Percentiles rank a stretch among this genome's conserved stretches.
Conservation (phyloP, 2,113 vertebrate genomes). For the Halichoerus grypus region DNA sequence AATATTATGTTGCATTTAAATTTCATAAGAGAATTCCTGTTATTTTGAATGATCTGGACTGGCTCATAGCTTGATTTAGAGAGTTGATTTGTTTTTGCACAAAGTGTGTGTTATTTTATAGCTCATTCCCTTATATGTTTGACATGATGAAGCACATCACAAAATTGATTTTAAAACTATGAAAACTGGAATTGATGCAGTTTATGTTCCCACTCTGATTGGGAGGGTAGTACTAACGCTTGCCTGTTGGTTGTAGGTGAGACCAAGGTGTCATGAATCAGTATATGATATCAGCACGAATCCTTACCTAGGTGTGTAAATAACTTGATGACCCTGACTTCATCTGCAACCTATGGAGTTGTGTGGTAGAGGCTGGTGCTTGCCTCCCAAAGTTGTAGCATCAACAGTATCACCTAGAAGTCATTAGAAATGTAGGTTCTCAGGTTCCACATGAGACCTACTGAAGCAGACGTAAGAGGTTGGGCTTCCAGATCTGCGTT, state of each 20-base stretch:
- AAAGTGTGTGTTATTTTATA: background rate
- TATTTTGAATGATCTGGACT: background rate
- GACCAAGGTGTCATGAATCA: background rate
- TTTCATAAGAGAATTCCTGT: background rate
- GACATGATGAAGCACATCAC: background rate
- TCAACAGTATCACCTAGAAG: fast-evolving
- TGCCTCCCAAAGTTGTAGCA: background rate
- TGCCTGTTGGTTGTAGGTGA: background rate
- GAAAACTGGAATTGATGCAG: background rate
- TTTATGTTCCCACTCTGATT: too few species aligned
- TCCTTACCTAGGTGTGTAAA: background rate
- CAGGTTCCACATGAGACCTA: background rate
- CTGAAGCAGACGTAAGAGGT: background rate
- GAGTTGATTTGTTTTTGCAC: background rate
- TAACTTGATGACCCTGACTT: background rate
- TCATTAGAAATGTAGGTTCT: background rate
- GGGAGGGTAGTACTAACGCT: background rate
- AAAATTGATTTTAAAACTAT: background rate
- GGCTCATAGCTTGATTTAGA: background rate
- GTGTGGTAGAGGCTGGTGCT: background rate
- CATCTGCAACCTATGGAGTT: background rate
- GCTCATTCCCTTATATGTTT: background rate
- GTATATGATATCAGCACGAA: background rate
- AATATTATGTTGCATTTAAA: background rate
- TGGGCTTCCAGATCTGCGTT: background rate